phyloP scores from a whole-genome alignment of 2,888 invertebrate genomes.

The Agelastica alni region DNA sequence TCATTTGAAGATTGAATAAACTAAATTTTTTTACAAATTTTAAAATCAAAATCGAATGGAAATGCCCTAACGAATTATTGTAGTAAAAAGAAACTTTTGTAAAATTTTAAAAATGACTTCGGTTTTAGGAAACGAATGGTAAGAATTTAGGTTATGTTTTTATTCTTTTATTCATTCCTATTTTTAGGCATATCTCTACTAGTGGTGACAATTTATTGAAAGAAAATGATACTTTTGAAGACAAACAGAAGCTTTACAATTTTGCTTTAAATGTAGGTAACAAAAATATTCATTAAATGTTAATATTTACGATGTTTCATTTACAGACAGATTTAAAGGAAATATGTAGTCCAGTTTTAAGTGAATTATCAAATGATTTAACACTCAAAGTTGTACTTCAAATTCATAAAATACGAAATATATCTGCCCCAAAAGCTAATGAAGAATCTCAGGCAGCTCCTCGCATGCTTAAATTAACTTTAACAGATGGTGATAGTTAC shows the following conservation, averaged over 20 bases:
- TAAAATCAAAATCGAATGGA: too few species aligned
- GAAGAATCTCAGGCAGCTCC: constrained; percentile 84
- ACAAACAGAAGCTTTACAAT: constrained; percentile 66
- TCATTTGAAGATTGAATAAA: too few species aligned
- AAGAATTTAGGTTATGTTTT: constrained; percentile 21
- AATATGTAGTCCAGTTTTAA: constrained; percentile 74
- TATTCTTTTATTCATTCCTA: constrained; percentile 35
- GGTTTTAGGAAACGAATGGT: constrained; percentile 45
- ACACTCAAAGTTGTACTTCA: constrained; percentile 73
- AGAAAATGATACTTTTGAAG: constrained; percentile 66
- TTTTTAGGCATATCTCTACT: constrained; percentile 72
- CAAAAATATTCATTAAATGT: constrained; percentile 1
- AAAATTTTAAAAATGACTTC: constrained; percentile 28
- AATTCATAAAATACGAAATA: constrained; percentile 85
- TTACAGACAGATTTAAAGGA: constrained; percentile 78
- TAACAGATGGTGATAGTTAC: constrained; percentile 83
- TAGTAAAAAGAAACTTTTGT: too few species aligned
- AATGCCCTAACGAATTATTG: too few species aligned
- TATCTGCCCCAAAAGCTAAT: constrained; percentile 88
- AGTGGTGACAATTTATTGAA: constrained; percentile 71
- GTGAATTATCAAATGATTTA: constrained; percentile 66
- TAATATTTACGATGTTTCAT: constrained; percentile 4
- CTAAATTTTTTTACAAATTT: too few species aligned
- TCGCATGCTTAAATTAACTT: constrained; percentile 78
- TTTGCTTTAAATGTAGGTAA: constrained; percentile 73